Evolutionary conservation across 2,113 vertebrate genomes (phyloP), one percentile per base, ranked within the genome.

Genomic region (Scortum barcoo): DNA sequence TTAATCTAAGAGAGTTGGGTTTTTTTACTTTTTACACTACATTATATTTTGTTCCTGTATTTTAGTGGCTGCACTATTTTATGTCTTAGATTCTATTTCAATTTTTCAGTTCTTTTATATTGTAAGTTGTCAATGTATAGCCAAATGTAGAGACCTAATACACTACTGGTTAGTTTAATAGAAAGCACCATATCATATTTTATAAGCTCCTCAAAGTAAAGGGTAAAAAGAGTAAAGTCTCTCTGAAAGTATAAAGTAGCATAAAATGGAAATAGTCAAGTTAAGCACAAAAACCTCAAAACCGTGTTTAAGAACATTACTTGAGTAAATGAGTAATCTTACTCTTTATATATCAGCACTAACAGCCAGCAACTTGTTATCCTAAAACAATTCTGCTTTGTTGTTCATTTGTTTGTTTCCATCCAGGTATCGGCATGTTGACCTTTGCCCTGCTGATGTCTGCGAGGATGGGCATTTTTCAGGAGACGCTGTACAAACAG

Each of bases 401-500:
- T 26, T 48, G 16, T 38, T n/a, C n/a, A 33, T 51, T 36, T 26
- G 38, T 61, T 62, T 61, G 5, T 85, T 12, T 83, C n/a, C 17
- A 76, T 88, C 0, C 57, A 99, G 98, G 98, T 12, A 97, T 99
- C 0, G 94, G 76, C 4, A 98, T 98, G 3, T 93, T 99, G 94
- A 99, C 97, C 1, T 98, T 99, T 11, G 98, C 98, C 19, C 95
- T 99, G 81, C 93, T 99, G 77, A 96, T 97, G 97, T 99, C 98
- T 11, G 98, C 98, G 0, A 95, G 97, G 85, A 99, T 99, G 98
- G 98, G 98, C 0, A 97, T 99, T 85, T 99, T 99, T 91, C 98
- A 99, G 80, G 98, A 99, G 92, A 99, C 80, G 0, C 87, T 99
- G 2, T 99, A 99, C 86, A 96, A 97, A 86, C 81, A 95, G 76